Percentiles rank a stretch among this genome's conserved stretches.
Evolutionary conservation across 1,140 invertebrate species (phyloP).

Genomic region (Maconellicoccus hirsutus): DNA sequence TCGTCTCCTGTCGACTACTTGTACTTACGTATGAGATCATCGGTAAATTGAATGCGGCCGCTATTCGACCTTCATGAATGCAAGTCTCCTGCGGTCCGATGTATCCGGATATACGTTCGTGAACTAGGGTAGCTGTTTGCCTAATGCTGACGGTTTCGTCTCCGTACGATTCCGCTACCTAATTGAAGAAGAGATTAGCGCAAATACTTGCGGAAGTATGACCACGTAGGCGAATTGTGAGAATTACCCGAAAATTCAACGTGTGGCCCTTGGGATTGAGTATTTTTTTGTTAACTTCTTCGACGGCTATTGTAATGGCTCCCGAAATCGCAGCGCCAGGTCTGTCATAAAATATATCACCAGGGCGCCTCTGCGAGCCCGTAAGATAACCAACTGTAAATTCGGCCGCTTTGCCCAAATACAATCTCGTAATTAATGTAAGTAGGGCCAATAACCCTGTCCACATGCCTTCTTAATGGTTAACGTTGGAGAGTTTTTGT

Average conservation of each 20-base stretch:
- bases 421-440: conserved; percentile 2
- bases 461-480: conserved; percentile 5
- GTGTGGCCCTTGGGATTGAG: conserved; percentile 26
- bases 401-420: conserved; percentile 22
- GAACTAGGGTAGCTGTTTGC: conserved; percentile 76
- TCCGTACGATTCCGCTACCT: conserved; percentile 81
- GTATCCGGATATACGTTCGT: conserved; percentile 70
- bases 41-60: conserved; percentile 83
- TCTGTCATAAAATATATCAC: conserved; percentile 61
- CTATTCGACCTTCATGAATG: conserved; percentile 85
- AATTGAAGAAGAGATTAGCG: neutral
- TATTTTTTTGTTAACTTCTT: conserved; percentile 40
- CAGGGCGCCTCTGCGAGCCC: conserved; percentile 58
- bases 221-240: too few species aligned
- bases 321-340: conserved; percentile 62
- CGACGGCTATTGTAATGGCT: conserved; percentile 69
- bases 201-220: too few species aligned
- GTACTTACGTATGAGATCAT: conserved; percentile 75
- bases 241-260: conserved; percentile 14
- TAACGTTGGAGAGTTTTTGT: neutral
- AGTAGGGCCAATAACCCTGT: conserved; percentile 13
- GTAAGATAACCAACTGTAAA: conserved; percentile 63
- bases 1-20: too few species aligned
- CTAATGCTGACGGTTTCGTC: conserved; percentile 74
- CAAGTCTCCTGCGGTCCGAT: conserved; percentile 94